These are phyloP conservation scores for Motacilla alba DNA, from an alignment of 2,113 vertebrate species.

Conservation along the genomic window DNA sequence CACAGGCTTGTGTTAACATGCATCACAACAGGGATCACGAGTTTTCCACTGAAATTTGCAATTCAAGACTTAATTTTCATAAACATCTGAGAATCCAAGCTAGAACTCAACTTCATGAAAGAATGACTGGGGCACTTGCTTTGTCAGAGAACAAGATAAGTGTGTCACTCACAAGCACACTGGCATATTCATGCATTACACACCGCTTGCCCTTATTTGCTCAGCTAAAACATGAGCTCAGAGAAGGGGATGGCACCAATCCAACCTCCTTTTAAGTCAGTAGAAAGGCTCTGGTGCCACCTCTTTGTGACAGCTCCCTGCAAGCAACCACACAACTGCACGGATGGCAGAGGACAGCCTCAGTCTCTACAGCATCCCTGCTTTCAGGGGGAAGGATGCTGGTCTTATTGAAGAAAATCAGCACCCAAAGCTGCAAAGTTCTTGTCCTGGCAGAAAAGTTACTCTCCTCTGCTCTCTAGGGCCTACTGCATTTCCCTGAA, in stretches of 20 bases:
- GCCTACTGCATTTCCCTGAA: not conserved
- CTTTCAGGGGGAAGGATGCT: not conserved
- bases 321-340: not conserved
- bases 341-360: not conserved
- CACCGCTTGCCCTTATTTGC: not conserved
- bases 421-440: not conserved
- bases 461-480: not conserved
- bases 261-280: not conserved
- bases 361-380: not conserved
- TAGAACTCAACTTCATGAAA: not conserved
- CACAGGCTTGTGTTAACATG: not conserved
- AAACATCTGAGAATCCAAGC: not conserved
- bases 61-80: not conserved
- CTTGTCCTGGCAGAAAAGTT: not conserved
- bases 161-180: not conserved
- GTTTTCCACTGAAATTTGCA: conserved; percentile 2
- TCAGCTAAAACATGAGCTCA: not conserved
- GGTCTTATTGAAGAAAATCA: not conserved
- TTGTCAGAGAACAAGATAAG: not conserved
- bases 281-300: not conserved
- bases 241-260: not conserved
- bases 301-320: not conserved
- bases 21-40: not conserved
- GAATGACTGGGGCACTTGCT: not conserved
- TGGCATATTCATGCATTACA: not conserved